phyloP scores from a whole-genome alignment of 2,888 invertebrate genomes.

The Ophion ellenae region DNA sequence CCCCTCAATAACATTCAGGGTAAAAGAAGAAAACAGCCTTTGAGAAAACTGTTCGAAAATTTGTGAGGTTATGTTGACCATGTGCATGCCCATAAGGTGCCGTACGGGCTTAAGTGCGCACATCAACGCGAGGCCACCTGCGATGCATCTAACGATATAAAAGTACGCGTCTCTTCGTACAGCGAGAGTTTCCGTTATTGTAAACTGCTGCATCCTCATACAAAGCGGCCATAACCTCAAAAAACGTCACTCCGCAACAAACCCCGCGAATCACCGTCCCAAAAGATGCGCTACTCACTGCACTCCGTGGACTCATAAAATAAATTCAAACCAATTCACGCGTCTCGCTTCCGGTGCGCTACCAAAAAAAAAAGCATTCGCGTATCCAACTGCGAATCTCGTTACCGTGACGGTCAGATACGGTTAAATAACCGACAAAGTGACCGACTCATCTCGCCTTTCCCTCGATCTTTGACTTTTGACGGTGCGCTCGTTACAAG shows the following conservation, averaged over 20 bases:
- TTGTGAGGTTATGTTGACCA: background rate
- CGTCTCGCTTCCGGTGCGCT: too few species aligned
- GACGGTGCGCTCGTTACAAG: constrained; percentile 29
- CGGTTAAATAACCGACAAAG: constrained; percentile 31
- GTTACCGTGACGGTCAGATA: constrained; percentile 7
- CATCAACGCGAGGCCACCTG: background rate
- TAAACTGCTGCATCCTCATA: background rate
- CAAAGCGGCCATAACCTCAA: background rate
- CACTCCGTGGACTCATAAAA: background rate
- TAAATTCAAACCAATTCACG: background rate
- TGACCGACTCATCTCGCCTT: constrained; percentile 42
- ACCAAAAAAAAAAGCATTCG: background rate
- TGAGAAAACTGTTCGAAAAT: background rate
- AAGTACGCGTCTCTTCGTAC: background rate
- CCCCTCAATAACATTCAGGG: background rate
- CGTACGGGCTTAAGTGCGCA: background rate
- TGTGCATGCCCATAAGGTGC: background rate
- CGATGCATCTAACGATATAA: background rate
- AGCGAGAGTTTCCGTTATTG: background rate
- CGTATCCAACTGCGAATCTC: background rate
- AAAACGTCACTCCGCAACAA: background rate
- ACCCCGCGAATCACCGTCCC: background rate
- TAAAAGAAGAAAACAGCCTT: background rate
- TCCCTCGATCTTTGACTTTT: constrained; percentile 70
- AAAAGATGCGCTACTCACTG: background rate